These are phyloP conservation scores for Margaritifera margaritifera DNA, from an alignment of 2,888 invertebrate genomes.

Conservation along the genomic window DNA sequence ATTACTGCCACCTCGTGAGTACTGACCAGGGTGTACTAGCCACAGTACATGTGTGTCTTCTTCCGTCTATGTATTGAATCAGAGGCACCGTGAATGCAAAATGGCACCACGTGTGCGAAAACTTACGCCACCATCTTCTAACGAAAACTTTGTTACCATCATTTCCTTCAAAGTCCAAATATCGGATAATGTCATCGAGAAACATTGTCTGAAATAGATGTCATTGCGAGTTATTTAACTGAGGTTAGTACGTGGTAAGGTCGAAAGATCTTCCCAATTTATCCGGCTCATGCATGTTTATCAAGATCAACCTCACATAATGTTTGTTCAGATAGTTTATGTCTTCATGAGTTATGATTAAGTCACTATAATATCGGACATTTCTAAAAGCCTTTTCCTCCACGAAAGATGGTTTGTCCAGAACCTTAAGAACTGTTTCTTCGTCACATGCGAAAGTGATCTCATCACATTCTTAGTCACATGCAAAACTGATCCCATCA, in stretches of 20 bases:
- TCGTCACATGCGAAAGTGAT: conserved; percentile 63
- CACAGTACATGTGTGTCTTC: conserved; percentile 54
- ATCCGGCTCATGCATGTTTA: conserved; percentile 46
- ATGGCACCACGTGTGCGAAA: conserved; percentile 62
- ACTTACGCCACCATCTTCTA: conserved; percentile 59
- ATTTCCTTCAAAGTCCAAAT: too few relatives aligned
- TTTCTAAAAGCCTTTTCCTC: conserved; percentile 55
- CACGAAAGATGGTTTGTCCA: conserved; percentile 50
- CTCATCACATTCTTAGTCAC: conserved; percentile 55
- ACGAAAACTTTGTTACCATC: conserved; percentile 49
- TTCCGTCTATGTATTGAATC: conserved; percentile 57
- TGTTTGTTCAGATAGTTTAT: conserved; percentile 57
- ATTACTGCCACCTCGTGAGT: conserved; percentile 61
- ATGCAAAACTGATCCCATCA: too few relatives aligned
- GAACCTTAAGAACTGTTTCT: conserved; percentile 50
- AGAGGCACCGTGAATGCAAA: conserved; percentile 60
- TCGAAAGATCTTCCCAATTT: conserved; percentile 66
- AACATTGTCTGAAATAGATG: conserved; percentile 63
- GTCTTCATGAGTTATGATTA: conserved; percentile 60
- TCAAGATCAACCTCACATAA: conserved; percentile 59
- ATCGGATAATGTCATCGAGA: conserved; percentile 56
- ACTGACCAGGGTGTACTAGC: conserved; percentile 59
- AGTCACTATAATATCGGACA: conserved; percentile 58
- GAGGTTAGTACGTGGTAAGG: conserved; percentile 59
- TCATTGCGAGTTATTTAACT: conserved; percentile 42